Base-by-base conservation (phyloP, 2,797 vertebrate species). In the Pangasius larnaudii region DNA sequence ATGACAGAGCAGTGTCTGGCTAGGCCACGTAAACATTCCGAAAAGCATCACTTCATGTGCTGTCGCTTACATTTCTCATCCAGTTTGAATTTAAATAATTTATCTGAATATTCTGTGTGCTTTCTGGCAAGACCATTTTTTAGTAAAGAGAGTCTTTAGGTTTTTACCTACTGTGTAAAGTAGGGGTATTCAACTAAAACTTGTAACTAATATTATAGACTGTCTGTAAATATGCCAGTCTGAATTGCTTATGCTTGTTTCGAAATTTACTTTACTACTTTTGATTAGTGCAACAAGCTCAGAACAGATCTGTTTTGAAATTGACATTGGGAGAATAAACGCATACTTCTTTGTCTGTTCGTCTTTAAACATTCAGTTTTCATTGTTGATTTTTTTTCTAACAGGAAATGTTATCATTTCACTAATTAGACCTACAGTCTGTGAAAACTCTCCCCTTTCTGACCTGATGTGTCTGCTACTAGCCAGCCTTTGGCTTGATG, bases 11-110 rank as follows among this genome's bases (percentile, higher is more conserved):
- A 72, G 36, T 42, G 79, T 61, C 39, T 83, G 27, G 1, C 53
- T 18, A 79, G 24, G 14, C 36, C 75, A 61, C 49, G 22, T 58
- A 85, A 69, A 30, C 63, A 42, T 46, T 65, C 85, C 3, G 1
- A n/a, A 74, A 51, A 46, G 84, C 84, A 74, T 65, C 39, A 58
- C n/a, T 83, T 0, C 27, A 49, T 83, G 24, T 58, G 67, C 51
- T 51, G 65, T 13, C 6, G 4, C 72, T 75, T 75, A n/a, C 13
- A 49, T 49, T 49, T n/a, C 42, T 11, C 11, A 16, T 9, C 27
- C 71, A 72, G 3, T 72, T 46, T 11, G 18, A 19, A 2, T 42
- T 8, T 9, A 19, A 79, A 56, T 10, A 11, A 30, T 51, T 79
- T 18, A 58, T 56, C 18, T 61, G 5, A 61, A 59, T 39, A 33